These are phyloP conservation scores for Eupelmus urozonus DNA, from an alignment of 2,888 invertebrate genomes.

Conservation along the genomic window DNA sequence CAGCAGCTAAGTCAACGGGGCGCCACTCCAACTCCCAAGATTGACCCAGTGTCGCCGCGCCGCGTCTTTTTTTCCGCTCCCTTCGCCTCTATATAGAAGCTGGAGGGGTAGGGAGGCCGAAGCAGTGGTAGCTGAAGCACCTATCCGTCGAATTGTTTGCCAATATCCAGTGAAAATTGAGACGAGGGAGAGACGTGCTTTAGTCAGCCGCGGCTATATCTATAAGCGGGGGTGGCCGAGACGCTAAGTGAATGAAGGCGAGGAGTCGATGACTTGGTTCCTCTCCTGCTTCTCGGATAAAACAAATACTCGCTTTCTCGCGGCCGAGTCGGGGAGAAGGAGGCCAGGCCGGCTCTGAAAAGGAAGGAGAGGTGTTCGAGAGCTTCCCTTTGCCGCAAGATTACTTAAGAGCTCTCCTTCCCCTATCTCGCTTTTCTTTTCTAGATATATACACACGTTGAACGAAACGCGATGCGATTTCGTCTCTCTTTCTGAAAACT, in stretches of 20 bases:
- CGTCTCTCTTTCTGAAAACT: neutral
- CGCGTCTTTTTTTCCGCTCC: neutral
- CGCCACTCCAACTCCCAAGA: slow-evolving; percentile 5
- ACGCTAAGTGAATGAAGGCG: slow-evolving; percentile 58
- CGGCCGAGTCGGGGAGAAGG: slow-evolving; percentile 9
- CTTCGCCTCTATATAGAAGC: neutral
- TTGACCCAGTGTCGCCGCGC: slow-evolving; percentile 29
- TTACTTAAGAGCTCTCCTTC: slow-evolving; percentile 54
- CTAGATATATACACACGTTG: neutral
- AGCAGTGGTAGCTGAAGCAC: neutral
- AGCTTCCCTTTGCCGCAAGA: slow-evolving; percentile 48
- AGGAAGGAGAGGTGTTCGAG: slow-evolving; percentile 35
- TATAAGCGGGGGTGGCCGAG: slow-evolving; percentile 46
- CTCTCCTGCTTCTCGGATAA: slow-evolving; percentile 34
- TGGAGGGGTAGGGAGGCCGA: neutral
- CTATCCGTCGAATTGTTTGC: slow-evolving; percentile 52
- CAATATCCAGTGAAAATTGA: slow-evolving; percentile 59
- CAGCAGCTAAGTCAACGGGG: neutral
- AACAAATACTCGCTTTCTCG: slow-evolving; percentile 56
- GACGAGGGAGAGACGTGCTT: slow-evolving; percentile 29
- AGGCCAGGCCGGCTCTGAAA: neutral
- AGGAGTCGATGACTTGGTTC: slow-evolving; percentile 51
- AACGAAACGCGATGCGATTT: neutral
- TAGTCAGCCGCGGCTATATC: neutral
- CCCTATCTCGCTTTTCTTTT: no score